Evolutionary conservation across 30 jellyfish, hydroid and myxozoan genomes (phyloP).

Genomic region (Turritopsis rubra): DNA sequence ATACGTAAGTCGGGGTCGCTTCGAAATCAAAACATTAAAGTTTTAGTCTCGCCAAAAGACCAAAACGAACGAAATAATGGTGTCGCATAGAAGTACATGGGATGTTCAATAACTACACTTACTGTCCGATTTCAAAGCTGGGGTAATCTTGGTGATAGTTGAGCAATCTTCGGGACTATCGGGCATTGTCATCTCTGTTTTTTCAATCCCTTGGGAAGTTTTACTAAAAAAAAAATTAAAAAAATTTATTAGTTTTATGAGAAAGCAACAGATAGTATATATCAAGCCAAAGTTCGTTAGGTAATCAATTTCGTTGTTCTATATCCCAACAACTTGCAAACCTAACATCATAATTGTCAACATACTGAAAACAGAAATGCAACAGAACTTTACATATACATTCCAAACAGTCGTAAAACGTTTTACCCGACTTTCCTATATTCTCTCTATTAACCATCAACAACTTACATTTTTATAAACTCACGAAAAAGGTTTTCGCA

Average conservation of each 20-base stretch:
- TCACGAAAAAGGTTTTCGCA: not conserved
- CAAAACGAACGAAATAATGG: not conserved
- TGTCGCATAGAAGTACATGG: not conserved
- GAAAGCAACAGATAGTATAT: not conserved
- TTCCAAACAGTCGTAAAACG: no score
- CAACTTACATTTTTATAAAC: not conserved
- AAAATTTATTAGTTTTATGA: not conserved
- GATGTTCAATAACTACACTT: not conserved
- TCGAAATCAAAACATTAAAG: not conserved
- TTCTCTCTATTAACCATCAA: no score
- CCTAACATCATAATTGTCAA: not conserved
- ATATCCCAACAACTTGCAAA: not conserved
- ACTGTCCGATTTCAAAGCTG: constrained; percentile 34
- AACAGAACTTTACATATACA: no score
- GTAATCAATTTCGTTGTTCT: not conserved
- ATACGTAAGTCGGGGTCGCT: not conserved
- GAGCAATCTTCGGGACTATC: constrained; percentile 34
- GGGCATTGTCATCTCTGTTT: constrained; percentile 33
- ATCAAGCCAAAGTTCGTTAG: not conserved
- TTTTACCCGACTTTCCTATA: not conserved
- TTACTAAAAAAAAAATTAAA: not conserved
- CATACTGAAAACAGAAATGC: no score
- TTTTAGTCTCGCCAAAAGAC: not conserved
- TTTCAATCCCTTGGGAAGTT: not conserved
- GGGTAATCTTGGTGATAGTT: constrained; percentile 1